Evolutionary conservation across 2,888 invertebrate genomes (phyloP).

Genomic region (Fragum sueziense): DNA sequence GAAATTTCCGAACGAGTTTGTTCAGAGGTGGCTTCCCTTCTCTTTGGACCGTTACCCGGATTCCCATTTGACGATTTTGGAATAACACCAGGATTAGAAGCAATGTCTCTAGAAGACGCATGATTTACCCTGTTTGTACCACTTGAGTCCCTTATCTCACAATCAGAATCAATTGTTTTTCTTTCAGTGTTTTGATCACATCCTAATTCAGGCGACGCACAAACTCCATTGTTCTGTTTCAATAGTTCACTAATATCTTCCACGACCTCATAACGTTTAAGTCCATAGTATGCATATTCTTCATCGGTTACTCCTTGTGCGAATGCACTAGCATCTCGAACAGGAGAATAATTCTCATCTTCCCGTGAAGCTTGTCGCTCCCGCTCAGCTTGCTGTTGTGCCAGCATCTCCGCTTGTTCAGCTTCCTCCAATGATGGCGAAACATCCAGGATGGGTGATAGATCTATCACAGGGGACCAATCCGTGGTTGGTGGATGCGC

Average conservation of each 20-base stretch:
- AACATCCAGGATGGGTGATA: conserved; percentile 83
- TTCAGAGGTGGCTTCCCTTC: not conserved
- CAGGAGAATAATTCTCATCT: conserved; percentile 63
- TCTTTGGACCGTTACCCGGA: not conserved
- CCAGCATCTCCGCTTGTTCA: conserved; percentile 81
- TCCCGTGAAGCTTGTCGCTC: conserved; percentile 71
- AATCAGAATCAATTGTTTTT: not conserved
- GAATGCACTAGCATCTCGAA: conserved; percentile 51
- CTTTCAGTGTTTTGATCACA: not conserved
- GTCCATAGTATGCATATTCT: conserved; percentile 63
- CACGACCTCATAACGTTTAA: conserved; percentile 77
- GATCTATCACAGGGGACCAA: conserved; percentile 83
- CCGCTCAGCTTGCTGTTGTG: conserved; percentile 75
- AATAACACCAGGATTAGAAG: not conserved
- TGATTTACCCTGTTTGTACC: not conserved
- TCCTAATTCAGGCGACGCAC: conserved; percentile 25
- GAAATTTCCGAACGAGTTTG: not conserved
- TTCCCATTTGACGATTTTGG: no score
- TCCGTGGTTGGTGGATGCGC: conserved; percentile 79
- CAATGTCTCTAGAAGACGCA: not conserved
- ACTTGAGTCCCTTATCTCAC: conserved; percentile 4
- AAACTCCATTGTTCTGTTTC: conserved; percentile 51
- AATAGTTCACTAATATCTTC: conserved; percentile 78
- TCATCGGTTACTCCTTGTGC: conserved; percentile 60
- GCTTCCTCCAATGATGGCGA: conserved; percentile 83